These are phyloP conservation scores for Eucera pruinosa DNA, from an alignment of 2,888 invertebrate species.

Conservation along the genomic window DNA sequence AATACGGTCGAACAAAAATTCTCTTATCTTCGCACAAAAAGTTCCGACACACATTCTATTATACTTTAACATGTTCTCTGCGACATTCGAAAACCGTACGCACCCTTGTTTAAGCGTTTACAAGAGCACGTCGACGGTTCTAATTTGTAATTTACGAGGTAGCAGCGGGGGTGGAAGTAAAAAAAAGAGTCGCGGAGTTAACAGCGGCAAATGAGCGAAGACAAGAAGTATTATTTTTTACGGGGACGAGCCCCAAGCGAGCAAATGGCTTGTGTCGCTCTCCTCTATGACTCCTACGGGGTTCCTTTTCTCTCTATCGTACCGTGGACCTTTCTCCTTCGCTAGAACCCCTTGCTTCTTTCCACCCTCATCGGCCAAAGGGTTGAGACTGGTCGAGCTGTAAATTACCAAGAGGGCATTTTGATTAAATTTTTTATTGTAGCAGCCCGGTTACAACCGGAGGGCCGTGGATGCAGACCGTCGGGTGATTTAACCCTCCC, in stretches of 20 bases:
- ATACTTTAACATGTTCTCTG: background rate
- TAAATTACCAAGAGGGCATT: slow-evolving; percentile 84
- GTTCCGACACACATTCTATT: too few species aligned
- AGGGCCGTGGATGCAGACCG: slow-evolving; percentile 36
- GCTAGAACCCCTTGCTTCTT: slow-evolving; percentile 33
- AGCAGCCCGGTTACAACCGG: slow-evolving; percentile 70
- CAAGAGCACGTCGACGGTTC: slow-evolving; percentile 20
- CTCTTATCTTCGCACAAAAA: too few species aligned
- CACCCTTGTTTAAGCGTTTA: slow-evolving; percentile 10
- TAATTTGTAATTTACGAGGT: slow-evolving; percentile 76
- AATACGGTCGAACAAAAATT: too few species aligned
- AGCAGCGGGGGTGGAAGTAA: slow-evolving; percentile 8
- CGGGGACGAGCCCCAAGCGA: slow-evolving; percentile 69
- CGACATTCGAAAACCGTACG: background rate
- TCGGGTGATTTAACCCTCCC: slow-evolving; percentile 79
- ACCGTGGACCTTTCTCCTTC: slow-evolving; percentile 39
- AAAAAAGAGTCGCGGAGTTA: slow-evolving; percentile 29
- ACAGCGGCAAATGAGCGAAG: slow-evolving; percentile 73
- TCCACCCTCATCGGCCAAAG: slow-evolving; percentile 67
- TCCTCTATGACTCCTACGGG: slow-evolving; percentile 75
- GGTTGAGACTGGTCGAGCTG: slow-evolving; percentile 78
- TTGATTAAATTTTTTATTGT: slow-evolving; percentile 85
- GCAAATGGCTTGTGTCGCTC: slow-evolving; percentile 74
- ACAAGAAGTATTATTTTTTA: slow-evolving; percentile 79
- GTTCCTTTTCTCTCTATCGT: slow-evolving; percentile 61